Base-by-base conservation (phyloP, 2,113 vertebrate species). In the Lagopus muta region DNA sequence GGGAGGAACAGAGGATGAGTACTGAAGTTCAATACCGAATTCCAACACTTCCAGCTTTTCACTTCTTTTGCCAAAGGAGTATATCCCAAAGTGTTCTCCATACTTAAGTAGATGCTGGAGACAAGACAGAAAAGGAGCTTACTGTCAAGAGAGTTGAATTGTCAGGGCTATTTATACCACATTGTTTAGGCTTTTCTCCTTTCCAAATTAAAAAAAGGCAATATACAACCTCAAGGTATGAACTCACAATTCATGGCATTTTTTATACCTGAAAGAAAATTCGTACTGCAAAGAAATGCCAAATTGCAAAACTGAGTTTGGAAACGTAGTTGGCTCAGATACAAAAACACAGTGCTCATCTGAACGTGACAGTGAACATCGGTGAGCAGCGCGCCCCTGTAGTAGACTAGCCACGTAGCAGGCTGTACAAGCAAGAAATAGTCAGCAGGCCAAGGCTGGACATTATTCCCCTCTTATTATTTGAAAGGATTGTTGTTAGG, bases 201-300 rank as follows among this genome's bases (percentile, higher is more conserved):
- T 28, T 78, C 43, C 43, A 88, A 43, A 25, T 80, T 80, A 67
- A 82, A 75, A 62, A 43, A 13, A 54, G 27, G 52, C 28, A 60
- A 85, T 17, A 47, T 12, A 76, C 22, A 64, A 48, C 79, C 75
- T 73, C 42, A 55, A 91, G 67, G 58, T 30, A 67, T 0, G 2
- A 54, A 54, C 36, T 74, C 75, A 38, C 8, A 45, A 50, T 32
- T 36, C 42, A 80, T 42, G 34, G 15, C 28, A 36, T 7, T 3
- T 61, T 87, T 89, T 54, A 85, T 42, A 58, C 22, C 66, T 32
- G 43, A 62, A 70, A n/a, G 36, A 55, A 34, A 91, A 78, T 47
- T 16, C 40, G 10, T 38, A 50, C 21, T 76, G 50, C 48, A 84
- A 91, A 78, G 81, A 82, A 89, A 71, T 16, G 27, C 10, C 54